Conservation (phyloP, 2,113 vertebrate species). For the Vulpes ferrilata region DNA sequence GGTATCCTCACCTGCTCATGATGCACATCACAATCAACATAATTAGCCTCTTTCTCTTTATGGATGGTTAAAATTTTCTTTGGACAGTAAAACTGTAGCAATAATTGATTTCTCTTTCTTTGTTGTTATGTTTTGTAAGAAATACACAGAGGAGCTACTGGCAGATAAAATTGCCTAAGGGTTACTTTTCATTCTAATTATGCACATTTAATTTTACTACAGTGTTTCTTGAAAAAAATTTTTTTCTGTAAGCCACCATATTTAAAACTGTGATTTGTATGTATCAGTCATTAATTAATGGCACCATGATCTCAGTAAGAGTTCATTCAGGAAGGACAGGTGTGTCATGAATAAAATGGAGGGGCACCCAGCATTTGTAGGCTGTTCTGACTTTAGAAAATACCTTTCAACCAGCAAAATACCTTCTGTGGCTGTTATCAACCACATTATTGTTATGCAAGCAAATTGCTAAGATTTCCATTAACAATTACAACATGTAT, state of each 20-base stretch:
- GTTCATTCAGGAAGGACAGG: neutral
- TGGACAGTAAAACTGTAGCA: neutral
- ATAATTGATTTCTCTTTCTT: neutral
- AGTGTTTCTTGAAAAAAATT: neutral
- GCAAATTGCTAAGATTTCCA: neutral
- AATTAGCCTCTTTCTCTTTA: neutral
- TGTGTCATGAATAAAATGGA: neutral
- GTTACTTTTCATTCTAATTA: neutral
- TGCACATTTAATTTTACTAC: neutral
- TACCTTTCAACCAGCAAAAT: neutral
- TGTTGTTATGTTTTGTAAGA: neutral
- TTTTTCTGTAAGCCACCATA: neutral
- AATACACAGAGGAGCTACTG: neutral
- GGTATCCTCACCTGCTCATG: neutral
- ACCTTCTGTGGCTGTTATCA: neutral
- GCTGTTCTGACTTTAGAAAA: neutral
- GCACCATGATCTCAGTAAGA: neutral
- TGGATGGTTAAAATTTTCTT: neutral
- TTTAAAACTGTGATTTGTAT: neutral
- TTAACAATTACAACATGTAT: neutral
- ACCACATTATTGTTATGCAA: neutral
- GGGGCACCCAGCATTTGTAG: neutral
- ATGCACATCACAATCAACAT: neutral
- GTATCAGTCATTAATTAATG: neutral
- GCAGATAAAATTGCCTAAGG: constrained; percentile 2